Evolutionary conservation across 2,888 invertebrate genomes (phyloP).

Genomic region (Himalopsyche anomala): DNA sequence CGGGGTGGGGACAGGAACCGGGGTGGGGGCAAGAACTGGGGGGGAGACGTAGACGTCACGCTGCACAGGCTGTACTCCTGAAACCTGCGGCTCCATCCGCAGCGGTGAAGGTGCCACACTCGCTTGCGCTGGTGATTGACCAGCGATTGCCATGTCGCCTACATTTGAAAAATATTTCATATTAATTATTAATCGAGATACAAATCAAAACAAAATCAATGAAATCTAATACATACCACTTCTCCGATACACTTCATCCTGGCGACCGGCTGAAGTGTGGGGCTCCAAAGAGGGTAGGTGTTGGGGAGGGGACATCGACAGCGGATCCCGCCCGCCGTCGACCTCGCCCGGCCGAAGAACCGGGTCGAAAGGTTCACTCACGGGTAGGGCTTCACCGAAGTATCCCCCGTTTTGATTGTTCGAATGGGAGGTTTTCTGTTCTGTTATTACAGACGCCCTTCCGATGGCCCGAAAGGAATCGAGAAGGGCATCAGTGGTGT

Average conservation of each 20-base stretch:
- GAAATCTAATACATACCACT: constrained; percentile 55
- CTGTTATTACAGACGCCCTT: constrained; percentile 70
- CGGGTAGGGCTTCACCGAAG: constrained; percentile 73
- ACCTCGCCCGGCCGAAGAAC: constrained; percentile 67
- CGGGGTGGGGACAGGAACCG: constrained; percentile 70
- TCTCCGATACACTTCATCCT: constrained; percentile 58
- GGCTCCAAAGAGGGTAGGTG: constrained; percentile 66
- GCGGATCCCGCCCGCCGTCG: constrained; percentile 75
- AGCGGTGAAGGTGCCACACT: constrained; percentile 79
- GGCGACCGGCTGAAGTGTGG: constrained; percentile 50
- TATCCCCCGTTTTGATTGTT: constrained; percentile 73
- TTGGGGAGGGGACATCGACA: constrained; percentile 74
- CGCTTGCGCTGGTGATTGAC: constrained; percentile 80
- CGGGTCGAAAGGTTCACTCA: constrained; percentile 66
- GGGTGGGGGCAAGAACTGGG: constrained; percentile 66
- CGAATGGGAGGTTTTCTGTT: constrained; percentile 68
- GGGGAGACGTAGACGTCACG: constrained; percentile 65
- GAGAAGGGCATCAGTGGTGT: constrained; percentile 66
- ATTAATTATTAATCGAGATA: not conserved
- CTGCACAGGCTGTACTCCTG: constrained; percentile 68
- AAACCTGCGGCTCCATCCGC: constrained; percentile 76
- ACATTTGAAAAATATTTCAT: constrained; percentile 24
- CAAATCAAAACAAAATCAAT: constrained; percentile 56
- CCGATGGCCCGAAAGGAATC: constrained; percentile 64
- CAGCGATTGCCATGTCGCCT: constrained; percentile 74